Conservation (phyloP, 2,113 vertebrate species). For the Cephalopterus ornatus region DNA sequence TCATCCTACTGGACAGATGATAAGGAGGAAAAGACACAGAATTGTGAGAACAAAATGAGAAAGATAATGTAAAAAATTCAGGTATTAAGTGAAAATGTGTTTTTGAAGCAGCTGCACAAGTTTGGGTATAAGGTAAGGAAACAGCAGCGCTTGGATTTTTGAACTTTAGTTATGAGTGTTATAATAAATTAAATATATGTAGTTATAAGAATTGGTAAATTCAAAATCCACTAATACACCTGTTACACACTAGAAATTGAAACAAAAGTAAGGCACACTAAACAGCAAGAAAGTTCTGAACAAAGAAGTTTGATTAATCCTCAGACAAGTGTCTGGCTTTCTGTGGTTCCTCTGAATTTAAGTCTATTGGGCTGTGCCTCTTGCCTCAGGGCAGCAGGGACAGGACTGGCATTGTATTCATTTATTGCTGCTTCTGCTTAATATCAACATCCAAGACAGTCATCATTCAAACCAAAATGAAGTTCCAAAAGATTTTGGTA, state of each 20-base stretch:
- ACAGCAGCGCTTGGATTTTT: background rate
- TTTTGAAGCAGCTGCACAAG: background rate
- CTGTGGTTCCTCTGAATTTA: background rate
- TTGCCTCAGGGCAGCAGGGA: conserved; percentile 10
- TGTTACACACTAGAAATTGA: background rate
- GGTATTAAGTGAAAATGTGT: background rate
- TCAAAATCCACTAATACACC: background rate
- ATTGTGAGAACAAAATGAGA: background rate
- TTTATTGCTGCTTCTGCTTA: conserved; percentile 36
- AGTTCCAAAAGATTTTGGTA: conserved; percentile 38
- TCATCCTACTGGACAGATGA: background rate
- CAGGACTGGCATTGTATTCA: background rate
- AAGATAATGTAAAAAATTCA: background rate
- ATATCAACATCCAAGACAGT: background rate
- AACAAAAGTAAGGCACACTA: background rate
- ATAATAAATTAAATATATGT: too few relatives aligned
- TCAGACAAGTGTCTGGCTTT: background rate
- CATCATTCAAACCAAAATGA: conserved; percentile 52
- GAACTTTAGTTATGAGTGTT: background rate
- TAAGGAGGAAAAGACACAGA: background rate
- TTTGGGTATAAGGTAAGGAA: background rate
- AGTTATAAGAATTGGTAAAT: background rate
- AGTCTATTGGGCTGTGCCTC: background rate
- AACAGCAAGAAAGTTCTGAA: background rate
- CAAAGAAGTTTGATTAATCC: background rate